Evolutionary conservation across 2,797 vertebrate genomes (phyloP), one percentile per base, ranked within the genome.

Genomic region (Squalus acanthias): DNA sequence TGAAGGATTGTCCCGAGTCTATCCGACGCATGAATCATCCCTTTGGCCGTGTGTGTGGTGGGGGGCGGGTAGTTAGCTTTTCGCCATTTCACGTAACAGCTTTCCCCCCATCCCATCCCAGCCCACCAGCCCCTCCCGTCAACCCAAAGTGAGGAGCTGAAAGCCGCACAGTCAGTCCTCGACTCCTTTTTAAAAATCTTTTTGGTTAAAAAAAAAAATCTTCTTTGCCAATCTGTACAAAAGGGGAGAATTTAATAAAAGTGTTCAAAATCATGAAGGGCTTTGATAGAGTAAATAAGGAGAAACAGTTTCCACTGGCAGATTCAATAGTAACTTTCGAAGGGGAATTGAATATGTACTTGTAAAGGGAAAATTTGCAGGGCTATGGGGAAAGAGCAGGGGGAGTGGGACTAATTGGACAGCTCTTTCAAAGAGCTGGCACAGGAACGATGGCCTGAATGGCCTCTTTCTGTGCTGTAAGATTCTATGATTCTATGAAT

Each of bases 1-100:
- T 98, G 98, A 97, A 96, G 97, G 98, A 97, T 98, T 97, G 98
- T 98, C 98, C 98, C 98, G 98, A 99, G 98, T 98, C 98, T 98
- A 98, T 98, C 98, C 98, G 97, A 98, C 97, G 98, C 98, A 98
- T 97, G 97, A 97, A 98, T 98, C 98, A 98, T 60, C 87, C 53
- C 88, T 57, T 26, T 91, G 57, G 26, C 24, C 13, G 2, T 13
- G 12, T 13, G 29, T 26, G 10, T 15, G 79, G 39, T 7, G 29
- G 57, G 57, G 57, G 0, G 12, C 20, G 1, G 53, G 29, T n/a
- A 29, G 17, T 17, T 50, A 50, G 46, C 20, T 85, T 85, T 50
- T 76, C 74, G 1, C 74, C 33, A n/a, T n/a, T 13, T 33, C 74
- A 13, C 50, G 24, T 50, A 88, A 24, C 24, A 88, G 20, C 6